Conservation (phyloP, 2,113 vertebrate species). For the Hippocampus comes region DNA sequence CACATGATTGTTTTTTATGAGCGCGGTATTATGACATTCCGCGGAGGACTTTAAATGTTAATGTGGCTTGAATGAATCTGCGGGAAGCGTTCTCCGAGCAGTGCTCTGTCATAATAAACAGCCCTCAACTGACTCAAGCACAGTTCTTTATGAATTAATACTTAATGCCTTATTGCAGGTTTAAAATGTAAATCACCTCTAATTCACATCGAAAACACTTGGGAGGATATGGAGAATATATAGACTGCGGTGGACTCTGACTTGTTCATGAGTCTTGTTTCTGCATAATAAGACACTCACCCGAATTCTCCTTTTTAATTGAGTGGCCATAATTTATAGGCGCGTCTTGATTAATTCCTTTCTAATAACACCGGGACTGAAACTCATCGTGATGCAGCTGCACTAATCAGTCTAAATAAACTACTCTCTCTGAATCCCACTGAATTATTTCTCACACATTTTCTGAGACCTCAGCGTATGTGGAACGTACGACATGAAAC, state of each 20-base stretch:
- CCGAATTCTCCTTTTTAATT: not conserved
- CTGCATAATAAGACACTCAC: not conserved
- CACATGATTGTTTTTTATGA: constrained; percentile 12
- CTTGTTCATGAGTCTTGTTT: not conserved
- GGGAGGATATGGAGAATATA: constrained; percentile 1
- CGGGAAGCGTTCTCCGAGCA: constrained; percentile 34
- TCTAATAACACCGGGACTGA: not conserved
- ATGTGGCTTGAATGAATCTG: constrained; percentile 35
- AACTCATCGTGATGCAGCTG: not conserved
- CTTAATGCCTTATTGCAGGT: constrained; percentile 56
- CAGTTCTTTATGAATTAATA: constrained; percentile 61
- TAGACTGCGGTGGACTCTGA: not conserved
- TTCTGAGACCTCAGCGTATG: not conserved
- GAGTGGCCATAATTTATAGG: not conserved
- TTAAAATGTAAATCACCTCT: constrained; percentile 50
- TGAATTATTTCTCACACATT: not conserved
- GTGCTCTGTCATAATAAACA: constrained; percentile 59
- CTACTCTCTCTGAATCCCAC: not conserved
- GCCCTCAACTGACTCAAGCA: constrained; percentile 55
- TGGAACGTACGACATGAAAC: not conserved
- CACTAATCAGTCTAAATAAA: not conserved
- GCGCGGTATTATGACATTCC: constrained; percentile 24
- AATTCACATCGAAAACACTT: constrained; percentile 37
- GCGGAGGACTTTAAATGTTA: constrained; percentile 29
- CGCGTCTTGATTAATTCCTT: not conserved